Evolutionary conservation across 2,113 vertebrate species (phyloP).

Genomic region (Carlito syrichta): DNA sequence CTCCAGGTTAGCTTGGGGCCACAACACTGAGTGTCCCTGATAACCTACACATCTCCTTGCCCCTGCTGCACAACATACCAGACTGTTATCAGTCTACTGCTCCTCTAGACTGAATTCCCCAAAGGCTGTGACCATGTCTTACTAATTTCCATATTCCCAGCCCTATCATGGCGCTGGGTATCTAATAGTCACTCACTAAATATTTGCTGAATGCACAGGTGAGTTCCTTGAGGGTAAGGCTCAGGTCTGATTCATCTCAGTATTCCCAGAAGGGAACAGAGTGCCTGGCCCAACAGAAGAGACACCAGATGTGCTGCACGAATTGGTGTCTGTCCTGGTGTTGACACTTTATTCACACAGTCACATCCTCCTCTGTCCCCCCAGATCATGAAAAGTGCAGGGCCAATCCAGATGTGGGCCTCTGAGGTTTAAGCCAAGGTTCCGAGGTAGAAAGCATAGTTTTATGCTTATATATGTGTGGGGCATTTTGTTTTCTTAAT

Average conservation of each 20-base stretch:
- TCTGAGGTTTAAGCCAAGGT: background rate
- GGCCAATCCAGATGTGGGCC: background rate
- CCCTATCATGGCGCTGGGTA: background rate
- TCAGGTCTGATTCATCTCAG: background rate
- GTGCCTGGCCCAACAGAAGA: background rate
- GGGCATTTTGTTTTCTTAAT: background rate
- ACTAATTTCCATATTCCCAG: background rate
- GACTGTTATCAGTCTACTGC: background rate
- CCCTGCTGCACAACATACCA: background rate
- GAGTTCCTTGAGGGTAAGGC: background rate
- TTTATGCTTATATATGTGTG: background rate
- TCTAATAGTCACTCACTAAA: background rate
- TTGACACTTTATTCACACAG: background rate
- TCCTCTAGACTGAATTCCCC: background rate
- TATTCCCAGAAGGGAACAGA: background rate
- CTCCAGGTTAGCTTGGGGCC: background rate
- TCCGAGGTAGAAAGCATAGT: background rate
- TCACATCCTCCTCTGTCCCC: background rate
- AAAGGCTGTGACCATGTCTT: background rate
- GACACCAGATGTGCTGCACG: background rate
- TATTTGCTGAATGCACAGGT: background rate
- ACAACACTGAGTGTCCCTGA: background rate
- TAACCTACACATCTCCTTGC: fast-evolving
- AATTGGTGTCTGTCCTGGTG: background rate
- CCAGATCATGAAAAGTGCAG: background rate